Base-by-base conservation (phyloP, 2,888 invertebrate genomes). In the Leucania comma region DNA sequence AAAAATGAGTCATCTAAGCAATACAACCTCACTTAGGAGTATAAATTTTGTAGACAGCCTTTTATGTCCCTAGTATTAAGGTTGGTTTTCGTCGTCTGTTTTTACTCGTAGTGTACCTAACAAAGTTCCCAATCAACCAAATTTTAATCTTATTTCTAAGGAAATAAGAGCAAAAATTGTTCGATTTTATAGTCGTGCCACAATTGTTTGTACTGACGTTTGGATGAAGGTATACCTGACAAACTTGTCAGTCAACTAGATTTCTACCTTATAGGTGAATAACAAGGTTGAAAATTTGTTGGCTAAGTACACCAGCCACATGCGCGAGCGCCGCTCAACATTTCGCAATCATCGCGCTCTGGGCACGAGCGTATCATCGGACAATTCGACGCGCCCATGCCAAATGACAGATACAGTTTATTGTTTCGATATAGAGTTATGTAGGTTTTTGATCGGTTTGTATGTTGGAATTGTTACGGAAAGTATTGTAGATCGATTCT, bases 301-400 rank as follows among this genome's bases (percentile, higher is more conserved):
- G 9, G 24, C 12, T 17, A 6, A 42, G 2, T 8, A n/a, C 12
- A 4, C n/a, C 29, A 64, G 12, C 22, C 14, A 42, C 20, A 29
- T 32, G 64, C 67, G 54, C 56, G 20, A 32, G n/a, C 38, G 26
- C 53, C 64, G 63, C 61, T 50, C 60, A 70, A 66, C 75, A 80
- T 85, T 85, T 85, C 75, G 75, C 82, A 86, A 86, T 82, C 56
- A 75, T 22, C 72, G n/a, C 72, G 77, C 75, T 61, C 24, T 2
- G 56, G 48, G 71, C 74, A 72, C 79, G 83, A 81, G 83, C 78
- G 69, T 66, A 68, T 78, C 73, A 78, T 83, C 72, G 74, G 42
- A 59, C 83, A 72, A 86, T 85, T 83, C 69, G 87, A 85, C 76
- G 75, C 82, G 85, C 83, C 38, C 67, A 56, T 77, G 64, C 42